Base-by-base conservation (phyloP, 1,140 invertebrate genomes). In the Forficula auricularia region DNA sequence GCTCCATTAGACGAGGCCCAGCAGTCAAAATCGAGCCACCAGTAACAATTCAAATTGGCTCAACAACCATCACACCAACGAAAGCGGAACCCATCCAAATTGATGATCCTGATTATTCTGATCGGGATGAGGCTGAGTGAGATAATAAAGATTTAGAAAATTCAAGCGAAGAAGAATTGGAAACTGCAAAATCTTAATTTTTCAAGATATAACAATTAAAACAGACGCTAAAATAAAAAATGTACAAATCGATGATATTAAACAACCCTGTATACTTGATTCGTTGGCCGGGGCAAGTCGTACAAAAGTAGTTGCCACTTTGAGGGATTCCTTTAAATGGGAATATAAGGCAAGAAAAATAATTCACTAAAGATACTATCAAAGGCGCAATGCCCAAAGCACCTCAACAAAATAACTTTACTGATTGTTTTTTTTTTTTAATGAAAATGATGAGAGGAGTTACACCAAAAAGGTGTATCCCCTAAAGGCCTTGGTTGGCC, bases 381-480 rank as follows among this genome's bases (percentile, higher is more conserved):
- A 82, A 79, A 55, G 88, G 88, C 2, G 72, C 75, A 38, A 75
- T 72, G 53, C 82, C 85, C 0, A 86, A 84, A 67, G 85, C 94
- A 44, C 92, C 92, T 14, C 89, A 95, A 57, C 95, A 98, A 66
- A 88, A 79, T 45, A 98, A 98, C 67, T 91, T 81, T 57, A 88
- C 82, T 31, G 95, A 98, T 62, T 98, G 95, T 67, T n/a, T n/a
- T n/a, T n/a, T n/a, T n/a, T n/a, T n/a, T n/a, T n/a, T n/a, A n/a
- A n/a, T n/a, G n/a, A n/a, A n/a, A n/a, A n/a, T n/a, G n/a, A n/a
- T n/a, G n/a, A n/a, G n/a, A n/a, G n/a, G n/a, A n/a, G n/a, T n/a
- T n/a, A n/a, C n/a, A n/a, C n/a, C n/a, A n/a, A n/a, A n/a, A n/a
- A n/a, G n/a, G n/a, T n/a, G n/a, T n/a, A n/a, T n/a, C n/a, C n/a